Base-by-base conservation (phyloP, 1,140 invertebrate genomes). In the Pseudomyrmex sp. region DNA sequence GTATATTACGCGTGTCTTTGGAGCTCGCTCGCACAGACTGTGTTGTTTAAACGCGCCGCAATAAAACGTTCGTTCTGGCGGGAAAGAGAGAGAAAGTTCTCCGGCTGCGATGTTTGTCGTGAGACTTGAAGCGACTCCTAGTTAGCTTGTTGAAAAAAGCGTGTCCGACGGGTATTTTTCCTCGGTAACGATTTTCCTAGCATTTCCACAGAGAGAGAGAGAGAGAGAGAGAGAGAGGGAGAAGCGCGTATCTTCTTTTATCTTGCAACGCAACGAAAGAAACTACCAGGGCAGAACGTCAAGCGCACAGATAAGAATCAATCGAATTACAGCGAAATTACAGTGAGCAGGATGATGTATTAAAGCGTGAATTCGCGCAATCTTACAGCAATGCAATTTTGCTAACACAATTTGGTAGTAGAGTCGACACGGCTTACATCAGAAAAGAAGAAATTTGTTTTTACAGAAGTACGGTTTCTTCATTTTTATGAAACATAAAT, bases 121-220 rank as follows among this genome's bases (percentile, higher is more conserved):
- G 35, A 69, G 69, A 69, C 75, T 79, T 79, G 46, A 56, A 79
- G 18, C 63, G 35, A 56, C 12, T 68, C 50, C n/a, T 56, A n/a
- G 52, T 50, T 79, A 69, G 75, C 69, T 79, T n/a, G 75, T 56
- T 79, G 52, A 79, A 77, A 63, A 65, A 68, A 69, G 48, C 35
- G 56, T 20, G 13, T 46, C 50, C 50, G 18, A 69, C 63, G 35
- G 54, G 63, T 77, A 77, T 52, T 12, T 56, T 77, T 77, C 18
- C 15, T 63, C 54, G 18, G 56, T n/a, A 56, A 72, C 68, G 62
- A 74, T 62, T 74, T 82, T 75, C 70, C 23, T 54, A 20, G 77
- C 69, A 35, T 18, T 59, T 35, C 18, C 44, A 48, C 44, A n/a
- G 35, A 79, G 52, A 35, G 35, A 35, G 18, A 18, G 18, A 18